Evolutionary conservation across 2,113 vertebrate species (phyloP), one percentile per base, ranked within the genome.

Genomic region (Dicerorhinus sumatrensis): DNA sequence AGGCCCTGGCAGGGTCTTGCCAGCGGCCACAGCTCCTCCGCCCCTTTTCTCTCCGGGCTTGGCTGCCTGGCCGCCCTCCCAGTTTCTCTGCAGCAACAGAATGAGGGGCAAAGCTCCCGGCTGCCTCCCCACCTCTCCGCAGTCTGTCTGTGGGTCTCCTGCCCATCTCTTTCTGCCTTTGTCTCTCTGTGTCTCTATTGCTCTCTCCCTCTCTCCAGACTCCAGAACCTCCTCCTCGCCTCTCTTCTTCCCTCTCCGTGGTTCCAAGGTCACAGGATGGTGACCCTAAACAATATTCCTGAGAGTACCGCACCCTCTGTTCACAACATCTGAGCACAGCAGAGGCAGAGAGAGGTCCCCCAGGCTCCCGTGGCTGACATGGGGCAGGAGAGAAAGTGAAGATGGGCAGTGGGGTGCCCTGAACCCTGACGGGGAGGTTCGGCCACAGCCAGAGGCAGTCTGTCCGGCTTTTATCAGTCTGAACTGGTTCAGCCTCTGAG

Each of bases 11-110:
- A n/a, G 80, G 69, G 79, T 60, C 70, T 62, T 70, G 77, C 21
- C 17, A 7, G 33, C 2, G 6, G 80, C 36, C 39, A 31, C 73
- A 69, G 69, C 88, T 56, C 89, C 90, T 73, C 94, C 56, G 3
- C 94, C 92, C 86, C 92, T 60, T 36, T 82, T 56, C 70, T 92
- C 91, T 84, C 79, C 1, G 3, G 54, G 83, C 94, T 94, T 73
- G 93, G 91, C 93, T 92, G 95, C 62, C 96, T 88, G 94, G 48
- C 94, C 89, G 96, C 83, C 96, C 90, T 96, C 93, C 77, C 42
- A 23, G 73, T 54, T 91, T 95, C 94, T 96, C 92, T 56, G 97
- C 97, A 96, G 94, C 73, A 80, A 36, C 72, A 31, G 75, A 88
- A 56, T 10, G 36, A 33, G 51, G 72, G 85, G 67, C 33, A 73